Conservation (phyloP, 2,888 invertebrate species). For the Agrilus mali region DNA sequence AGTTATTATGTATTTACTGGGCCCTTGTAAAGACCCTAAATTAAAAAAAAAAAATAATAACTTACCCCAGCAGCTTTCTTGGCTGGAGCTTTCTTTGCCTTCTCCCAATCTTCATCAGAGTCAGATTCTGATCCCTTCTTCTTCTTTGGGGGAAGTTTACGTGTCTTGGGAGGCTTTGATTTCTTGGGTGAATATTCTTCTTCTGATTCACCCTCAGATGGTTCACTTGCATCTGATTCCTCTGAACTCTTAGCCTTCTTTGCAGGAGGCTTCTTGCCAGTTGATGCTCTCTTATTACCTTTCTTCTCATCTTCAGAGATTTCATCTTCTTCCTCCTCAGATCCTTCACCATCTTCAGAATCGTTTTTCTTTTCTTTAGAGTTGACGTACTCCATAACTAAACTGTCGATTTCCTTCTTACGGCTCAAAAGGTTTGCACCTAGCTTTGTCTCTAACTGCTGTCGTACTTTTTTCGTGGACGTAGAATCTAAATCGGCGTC, state of each 20-base stretch:
- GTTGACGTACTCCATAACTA: constrained; percentile 68
- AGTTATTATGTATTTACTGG: not conserved
- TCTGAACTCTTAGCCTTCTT: constrained; percentile 39
- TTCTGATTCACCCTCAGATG: constrained; percentile 41
- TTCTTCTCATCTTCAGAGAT: constrained; percentile 42
- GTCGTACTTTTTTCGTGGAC: constrained; percentile 81
- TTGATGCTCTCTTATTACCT: constrained; percentile 41
- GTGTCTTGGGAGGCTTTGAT: constrained; percentile 38
- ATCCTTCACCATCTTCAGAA: constrained; percentile 39
- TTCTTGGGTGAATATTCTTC: constrained; percentile 50
- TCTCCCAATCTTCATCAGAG: constrained; percentile 56
- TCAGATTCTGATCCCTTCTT: constrained; percentile 56
- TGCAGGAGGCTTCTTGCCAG: constrained; percentile 36
- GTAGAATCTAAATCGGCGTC: constrained; percentile 73
- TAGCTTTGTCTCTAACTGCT: constrained; percentile 70
- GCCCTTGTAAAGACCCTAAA: constrained; percentile 14
- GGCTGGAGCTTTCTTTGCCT: constrained; percentile 42
- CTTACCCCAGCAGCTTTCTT: constrained; percentile 35
- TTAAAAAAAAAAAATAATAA: not conserved
- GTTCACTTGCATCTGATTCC: constrained; percentile 36
- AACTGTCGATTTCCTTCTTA: constrained; percentile 75
- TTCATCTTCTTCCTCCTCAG: constrained; percentile 36
- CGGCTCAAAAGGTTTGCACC: constrained; percentile 62
- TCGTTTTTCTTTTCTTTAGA: constrained; percentile 33
- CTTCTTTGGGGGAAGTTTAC: constrained; percentile 39